Evolutionary conservation across 1,140 invertebrate species (phyloP).

Genomic region (Ceratina calcarata): DNA sequence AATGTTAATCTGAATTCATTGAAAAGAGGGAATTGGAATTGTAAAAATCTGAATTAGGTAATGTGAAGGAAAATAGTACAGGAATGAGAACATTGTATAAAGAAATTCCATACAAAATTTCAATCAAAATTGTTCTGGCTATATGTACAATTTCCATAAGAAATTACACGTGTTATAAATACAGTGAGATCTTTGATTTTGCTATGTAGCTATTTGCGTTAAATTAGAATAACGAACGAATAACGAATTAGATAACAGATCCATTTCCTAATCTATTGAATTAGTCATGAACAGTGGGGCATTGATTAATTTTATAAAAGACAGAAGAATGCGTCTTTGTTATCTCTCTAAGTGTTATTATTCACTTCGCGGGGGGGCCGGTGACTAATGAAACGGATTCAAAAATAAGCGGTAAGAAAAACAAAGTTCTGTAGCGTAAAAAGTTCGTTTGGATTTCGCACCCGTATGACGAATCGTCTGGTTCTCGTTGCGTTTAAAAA

Average conservation of each 20-base stretch:
- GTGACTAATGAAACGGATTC: background rate
- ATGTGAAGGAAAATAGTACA: background rate
- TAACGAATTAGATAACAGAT: too few species aligned
- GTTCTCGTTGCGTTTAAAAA: slow-evolving; percentile 47
- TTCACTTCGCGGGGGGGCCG: background rate
- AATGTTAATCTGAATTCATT: background rate
- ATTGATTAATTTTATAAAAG: background rate
- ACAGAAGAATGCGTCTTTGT: background rate
- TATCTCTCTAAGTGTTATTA: background rate
- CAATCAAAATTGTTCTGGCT: too few species aligned
- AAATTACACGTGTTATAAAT: too few species aligned
- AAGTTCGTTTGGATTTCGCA: slow-evolving; percentile 8
- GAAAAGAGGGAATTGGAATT: background rate
- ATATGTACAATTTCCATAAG: too few species aligned
- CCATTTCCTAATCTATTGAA: background rate
- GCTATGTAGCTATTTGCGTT: too few species aligned
- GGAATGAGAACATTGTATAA: background rate
- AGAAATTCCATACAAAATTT: too few species aligned
- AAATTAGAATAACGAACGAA: too few species aligned
- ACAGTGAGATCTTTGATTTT: too few species aligned
- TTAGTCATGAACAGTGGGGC: background rate
- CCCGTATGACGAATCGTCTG: slow-evolving; percentile 35
- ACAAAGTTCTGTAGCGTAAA: background rate
- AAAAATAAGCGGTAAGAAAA: slow-evolving; percentile 10
- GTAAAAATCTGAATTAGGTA: background rate